phyloP scores from a whole-genome alignment of 2,888 invertebrate species.

The Acanthoscelides obtectus region DNA sequence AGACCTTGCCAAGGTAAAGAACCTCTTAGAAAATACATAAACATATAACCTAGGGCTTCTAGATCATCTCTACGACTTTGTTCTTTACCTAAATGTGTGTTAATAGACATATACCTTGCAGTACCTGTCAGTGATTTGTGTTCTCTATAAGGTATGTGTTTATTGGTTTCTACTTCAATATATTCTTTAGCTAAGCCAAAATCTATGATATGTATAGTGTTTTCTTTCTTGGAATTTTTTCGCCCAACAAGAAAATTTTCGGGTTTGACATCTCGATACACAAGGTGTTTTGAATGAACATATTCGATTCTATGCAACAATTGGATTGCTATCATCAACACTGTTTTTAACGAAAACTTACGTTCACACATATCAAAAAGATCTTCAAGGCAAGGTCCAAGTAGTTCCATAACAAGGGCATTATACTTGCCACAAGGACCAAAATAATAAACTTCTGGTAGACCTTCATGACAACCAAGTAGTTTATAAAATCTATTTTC shows the following conservation, averaged over 20 bases:
- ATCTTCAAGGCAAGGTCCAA: constrained; percentile 98
- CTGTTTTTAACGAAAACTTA: constrained; percentile 78
- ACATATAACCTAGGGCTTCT: constrained; percentile 98
- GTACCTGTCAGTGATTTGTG: constrained; percentile 99
- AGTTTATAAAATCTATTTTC: constrained; percentile 99
- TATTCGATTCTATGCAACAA: constrained; percentile 96
- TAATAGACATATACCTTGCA: constrained; percentile 98
- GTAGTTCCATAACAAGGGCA: constrained; percentile 98
- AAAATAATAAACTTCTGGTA: constrained; percentile 99
- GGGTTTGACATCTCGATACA: constrained; percentile 99
- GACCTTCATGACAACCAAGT: constrained; percentile 95
- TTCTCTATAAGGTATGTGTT: constrained; percentile 99
- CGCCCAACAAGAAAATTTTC: constrained; percentile 99
- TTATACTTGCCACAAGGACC: constrained; percentile 99
- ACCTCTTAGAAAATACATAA: constrained; percentile 99
- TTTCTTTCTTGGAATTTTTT: constrained; percentile 95
- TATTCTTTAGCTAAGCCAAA: constrained; percentile 99
- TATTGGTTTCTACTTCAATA: constrained; percentile 99
- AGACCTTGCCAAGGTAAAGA: constrained; percentile 99
- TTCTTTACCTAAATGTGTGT: constrained; percentile 99
- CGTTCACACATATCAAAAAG: constrained; percentile 99
- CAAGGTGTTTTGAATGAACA: constrained; percentile 98
- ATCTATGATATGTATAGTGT: constrained; percentile 99
- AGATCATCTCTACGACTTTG: constrained; percentile 98
- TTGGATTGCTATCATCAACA: constrained; percentile 68